phyloP scores from a whole-genome alignment of 2,888 invertebrate species.

The Limnephilus marmoratus region DNA sequence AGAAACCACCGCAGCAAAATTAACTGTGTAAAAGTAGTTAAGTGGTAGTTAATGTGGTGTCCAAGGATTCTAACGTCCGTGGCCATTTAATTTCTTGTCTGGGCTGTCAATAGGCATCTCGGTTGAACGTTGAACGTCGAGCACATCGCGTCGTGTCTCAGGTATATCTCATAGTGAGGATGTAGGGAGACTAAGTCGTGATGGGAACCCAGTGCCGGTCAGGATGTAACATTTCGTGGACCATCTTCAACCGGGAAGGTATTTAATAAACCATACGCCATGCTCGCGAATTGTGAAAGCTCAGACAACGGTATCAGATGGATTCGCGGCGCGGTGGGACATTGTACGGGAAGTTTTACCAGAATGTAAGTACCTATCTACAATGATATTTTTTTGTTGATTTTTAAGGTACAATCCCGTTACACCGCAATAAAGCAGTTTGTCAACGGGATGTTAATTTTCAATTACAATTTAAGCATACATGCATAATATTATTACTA shows the following conservation, averaged over 20 bases:
- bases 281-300: conserved; percentile 11
- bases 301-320: conserved; percentile 25
- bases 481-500: too few relatives aligned
- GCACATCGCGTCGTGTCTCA: not conserved
- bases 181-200: conserved; percentile 4
- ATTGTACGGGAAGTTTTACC: not conserved
- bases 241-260: conserved; percentile 13
- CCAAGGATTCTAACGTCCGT: not conserved
- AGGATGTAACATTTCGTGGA: not conserved
- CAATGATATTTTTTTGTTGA: too few relatives aligned
- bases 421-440: too few relatives aligned
- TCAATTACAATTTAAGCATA: too few relatives aligned
- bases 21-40: not conserved
- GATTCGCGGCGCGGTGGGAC: not conserved
- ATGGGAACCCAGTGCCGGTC: conserved; percentile 4
- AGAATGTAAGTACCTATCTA: not conserved
- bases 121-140: not conserved
- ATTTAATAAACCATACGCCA: conserved; percentile 34
- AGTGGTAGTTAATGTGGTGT: conserved; percentile 9
- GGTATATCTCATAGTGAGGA: not conserved
- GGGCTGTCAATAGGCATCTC: not conserved
- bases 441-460: too few relatives aligned
- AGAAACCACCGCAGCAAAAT: conserved; percentile 2
- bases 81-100: conserved; percentile 11
- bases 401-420: too few relatives aligned